Evolutionary conservation across 2,113 vertebrate genomes (phyloP).

Genomic region (Jacana jacana): DNA sequence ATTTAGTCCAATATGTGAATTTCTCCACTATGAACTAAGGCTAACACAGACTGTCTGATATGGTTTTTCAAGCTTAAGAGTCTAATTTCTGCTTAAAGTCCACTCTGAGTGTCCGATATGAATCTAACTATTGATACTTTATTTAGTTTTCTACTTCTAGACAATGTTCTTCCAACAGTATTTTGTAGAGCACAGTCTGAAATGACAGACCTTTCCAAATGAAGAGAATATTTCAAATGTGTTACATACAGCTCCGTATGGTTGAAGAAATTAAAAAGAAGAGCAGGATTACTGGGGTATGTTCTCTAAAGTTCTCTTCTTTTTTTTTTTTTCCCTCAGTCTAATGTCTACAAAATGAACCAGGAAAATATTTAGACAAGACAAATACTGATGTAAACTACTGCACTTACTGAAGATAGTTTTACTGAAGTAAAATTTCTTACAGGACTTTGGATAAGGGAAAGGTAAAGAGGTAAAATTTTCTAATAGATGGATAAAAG

Average conservation of each 20-base stretch:
- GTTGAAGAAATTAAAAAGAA: neutral
- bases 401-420: neutral
- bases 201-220: neutral
- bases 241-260: neutral
- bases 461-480: neutral
- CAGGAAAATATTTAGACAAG: neutral
- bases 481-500: neutral
- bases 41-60: neutral
- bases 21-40: neutral
- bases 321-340: neutral
- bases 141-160: neutral
- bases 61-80: neutral
- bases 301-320: neutral
- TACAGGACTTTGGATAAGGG: neutral
- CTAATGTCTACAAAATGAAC: neutral
- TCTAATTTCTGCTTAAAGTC: neutral
- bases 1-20: neutral
- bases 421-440: neutral
- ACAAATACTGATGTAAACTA: neutral
- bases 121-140: neutral
- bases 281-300: neutral
- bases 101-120: neutral
- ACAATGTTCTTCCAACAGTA: neutral
- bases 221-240: neutral
- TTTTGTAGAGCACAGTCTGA: neutral